Evolutionary conservation across 1,140 invertebrate genomes (phyloP).

Genomic region (Ylistrum balloti): DNA sequence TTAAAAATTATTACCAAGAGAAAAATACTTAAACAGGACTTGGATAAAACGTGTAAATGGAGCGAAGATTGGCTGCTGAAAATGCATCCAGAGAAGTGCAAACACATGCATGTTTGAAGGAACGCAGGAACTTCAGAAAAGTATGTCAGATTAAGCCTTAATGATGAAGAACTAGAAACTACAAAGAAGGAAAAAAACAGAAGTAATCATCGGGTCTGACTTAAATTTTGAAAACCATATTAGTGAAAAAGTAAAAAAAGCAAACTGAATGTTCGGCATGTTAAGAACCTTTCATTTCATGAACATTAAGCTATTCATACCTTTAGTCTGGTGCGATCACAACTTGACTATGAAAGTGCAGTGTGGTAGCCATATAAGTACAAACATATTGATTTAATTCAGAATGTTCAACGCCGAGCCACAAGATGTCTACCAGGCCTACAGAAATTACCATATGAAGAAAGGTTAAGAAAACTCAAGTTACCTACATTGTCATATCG

Average conservation of each 20-base stretch:
- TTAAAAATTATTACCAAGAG: conserved; percentile 1
- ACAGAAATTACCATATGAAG: conserved; percentile 35
- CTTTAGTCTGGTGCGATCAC: not conserved
- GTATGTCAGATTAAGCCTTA: not conserved
- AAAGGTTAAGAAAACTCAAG: not conserved
- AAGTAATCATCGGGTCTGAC: not conserved
- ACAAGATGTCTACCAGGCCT: conserved; percentile 48
- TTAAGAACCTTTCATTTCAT: conserved; percentile 43
- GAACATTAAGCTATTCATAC: not conserved
- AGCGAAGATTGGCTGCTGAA: conserved; percentile 41
- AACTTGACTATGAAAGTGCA: conserved; percentile 20
- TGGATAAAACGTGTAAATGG: conserved; percentile 41
- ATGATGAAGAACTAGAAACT: not conserved
- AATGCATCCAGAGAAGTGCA: conserved; percentile 50
- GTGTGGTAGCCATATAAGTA: conserved; percentile 44
- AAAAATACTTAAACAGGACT: conserved; percentile 40
- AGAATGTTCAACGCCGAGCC: conserved; percentile 54
- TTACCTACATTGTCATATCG: conserved; percentile 39
- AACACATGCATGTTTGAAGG: conserved; percentile 43
- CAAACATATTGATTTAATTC: conserved; percentile 44
- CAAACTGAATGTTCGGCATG: conserved; percentile 23
- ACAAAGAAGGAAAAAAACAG: not conserved
- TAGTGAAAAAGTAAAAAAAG: conserved; percentile 46
- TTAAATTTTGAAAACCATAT: conserved; percentile 22
- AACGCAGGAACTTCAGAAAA: not conserved